These are phyloP conservation scores for Coelopa pilipes DNA, from an alignment of 2,888 invertebrate genomes.

Conservation along the genomic window DNA sequence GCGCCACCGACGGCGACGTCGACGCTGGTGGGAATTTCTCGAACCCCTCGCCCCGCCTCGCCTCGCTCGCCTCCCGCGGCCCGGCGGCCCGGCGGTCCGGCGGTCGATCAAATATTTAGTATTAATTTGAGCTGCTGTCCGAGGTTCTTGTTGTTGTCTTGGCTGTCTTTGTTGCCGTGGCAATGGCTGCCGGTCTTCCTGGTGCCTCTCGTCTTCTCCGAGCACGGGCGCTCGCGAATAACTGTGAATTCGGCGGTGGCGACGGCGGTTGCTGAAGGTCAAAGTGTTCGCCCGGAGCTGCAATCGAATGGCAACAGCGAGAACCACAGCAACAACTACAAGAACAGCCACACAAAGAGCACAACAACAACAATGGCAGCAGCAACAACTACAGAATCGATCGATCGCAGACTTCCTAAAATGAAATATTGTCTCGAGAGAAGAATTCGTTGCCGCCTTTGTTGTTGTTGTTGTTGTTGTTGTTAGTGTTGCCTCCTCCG, in stretches of 20 bases:
- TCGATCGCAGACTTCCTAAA: too few relatives aligned
- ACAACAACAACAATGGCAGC: background rate
- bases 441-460: too few relatives aligned
- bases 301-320: constrained; percentile 7
- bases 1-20: too few relatives aligned
- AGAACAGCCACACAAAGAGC: background rate
- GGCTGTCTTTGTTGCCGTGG: background rate
- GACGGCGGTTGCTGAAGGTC: constrained; percentile 37
- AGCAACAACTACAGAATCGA: background rate
- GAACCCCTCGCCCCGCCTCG: too few relatives aligned
- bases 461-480: too few relatives aligned
- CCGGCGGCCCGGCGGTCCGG: too few relatives aligned
- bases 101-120: too few relatives aligned
- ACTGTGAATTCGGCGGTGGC: background rate
- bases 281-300: constrained; percentile 19
- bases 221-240: background rate
- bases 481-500: too few relatives aligned
- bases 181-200: background rate
- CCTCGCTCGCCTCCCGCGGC: too few relatives aligned
- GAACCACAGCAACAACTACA: background rate
- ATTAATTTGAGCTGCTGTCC: too few relatives aligned
- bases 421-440: too few relatives aligned
- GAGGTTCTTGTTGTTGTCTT: background rate
- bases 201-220: background rate
- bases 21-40: too few relatives aligned